Evolutionary conservation across 2,113 vertebrate species (phyloP).

Genomic region (Euleptes europaea): DNA sequence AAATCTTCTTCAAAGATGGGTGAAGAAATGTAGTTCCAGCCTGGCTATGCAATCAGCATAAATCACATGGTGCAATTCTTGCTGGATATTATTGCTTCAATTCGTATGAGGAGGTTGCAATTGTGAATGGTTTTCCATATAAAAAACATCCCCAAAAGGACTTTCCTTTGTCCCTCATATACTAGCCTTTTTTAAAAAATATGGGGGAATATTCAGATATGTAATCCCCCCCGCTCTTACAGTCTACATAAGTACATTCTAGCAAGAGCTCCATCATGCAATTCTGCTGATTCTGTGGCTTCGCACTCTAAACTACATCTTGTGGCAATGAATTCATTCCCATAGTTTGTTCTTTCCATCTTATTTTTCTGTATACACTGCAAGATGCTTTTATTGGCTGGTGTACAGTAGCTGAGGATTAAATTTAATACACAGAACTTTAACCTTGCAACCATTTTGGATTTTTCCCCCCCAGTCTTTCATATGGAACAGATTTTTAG

Average conservation of each 20-base stretch:
- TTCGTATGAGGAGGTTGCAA: not conserved
- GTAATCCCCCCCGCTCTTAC: not conserved
- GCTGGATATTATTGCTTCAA: not conserved
- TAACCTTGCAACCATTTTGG: not conserved
- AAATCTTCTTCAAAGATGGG: too few relatives aligned
- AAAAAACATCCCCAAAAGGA: too few relatives aligned
- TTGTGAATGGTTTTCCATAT: not conserved
- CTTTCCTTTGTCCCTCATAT: too few relatives aligned
- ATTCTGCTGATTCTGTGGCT: not conserved
- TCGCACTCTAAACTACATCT: not conserved
- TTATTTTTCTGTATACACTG: not conserved
- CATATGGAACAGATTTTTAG: conserved; percentile 1
- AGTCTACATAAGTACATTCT: not conserved
- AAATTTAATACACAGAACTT: not conserved
- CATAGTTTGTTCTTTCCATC: not conserved
- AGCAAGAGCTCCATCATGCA: not conserved
- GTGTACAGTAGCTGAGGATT: not conserved
- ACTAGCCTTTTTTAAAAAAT: not conserved
- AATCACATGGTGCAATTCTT: not conserved
- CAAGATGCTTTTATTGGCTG: conserved; percentile 4
- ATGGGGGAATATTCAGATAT: not conserved
- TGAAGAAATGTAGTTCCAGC: too few relatives aligned
- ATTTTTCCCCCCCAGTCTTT: too few relatives aligned
- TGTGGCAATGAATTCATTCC: not conserved
- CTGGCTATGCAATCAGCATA: not conserved